Conservation (phyloP, 1,140 invertebrate species). For the Hypsibius dujardini region DNA sequence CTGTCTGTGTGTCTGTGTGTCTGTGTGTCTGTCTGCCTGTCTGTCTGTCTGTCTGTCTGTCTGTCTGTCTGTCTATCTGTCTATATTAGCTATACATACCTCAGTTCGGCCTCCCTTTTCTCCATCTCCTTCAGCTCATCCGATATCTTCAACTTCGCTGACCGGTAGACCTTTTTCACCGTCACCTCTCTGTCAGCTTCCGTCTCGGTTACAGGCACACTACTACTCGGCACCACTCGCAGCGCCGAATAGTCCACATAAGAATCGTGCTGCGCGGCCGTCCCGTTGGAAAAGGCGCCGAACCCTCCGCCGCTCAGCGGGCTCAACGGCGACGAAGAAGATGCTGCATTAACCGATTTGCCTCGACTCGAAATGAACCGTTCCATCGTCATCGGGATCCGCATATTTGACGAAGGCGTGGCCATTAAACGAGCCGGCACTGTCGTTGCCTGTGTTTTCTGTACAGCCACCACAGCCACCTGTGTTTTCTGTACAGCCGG, state of each 20-base stretch:
- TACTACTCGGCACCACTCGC: not conserved
- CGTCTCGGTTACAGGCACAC: not conserved
- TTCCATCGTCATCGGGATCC: not conserved
- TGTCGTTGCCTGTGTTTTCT: too few relatives aligned
- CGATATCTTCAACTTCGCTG: not conserved
- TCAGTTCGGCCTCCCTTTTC: not conserved
- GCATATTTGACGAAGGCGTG: not conserved
- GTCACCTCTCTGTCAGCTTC: not conserved
- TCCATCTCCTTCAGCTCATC: not conserved
- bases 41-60: too few relatives aligned
- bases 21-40: too few relatives aligned
- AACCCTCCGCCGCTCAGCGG: too few relatives aligned
- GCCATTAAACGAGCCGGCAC: too few relatives aligned
- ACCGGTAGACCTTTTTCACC: not conserved
- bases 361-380: not conserved
- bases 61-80: too few relatives aligned
- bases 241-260: slow-evolving; percentile 1
- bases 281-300: too few relatives aligned
- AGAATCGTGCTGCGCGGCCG: not conserved
- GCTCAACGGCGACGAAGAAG: too few relatives aligned
- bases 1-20: too few relatives aligned
- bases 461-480: too few relatives aligned
- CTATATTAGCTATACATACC: not conserved
- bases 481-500: too few relatives aligned
- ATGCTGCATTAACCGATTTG: too few relatives aligned